Evolutionary conservation across 2,113 vertebrate species (phyloP).

Genomic region (Pluvialis apricaria): DNA sequence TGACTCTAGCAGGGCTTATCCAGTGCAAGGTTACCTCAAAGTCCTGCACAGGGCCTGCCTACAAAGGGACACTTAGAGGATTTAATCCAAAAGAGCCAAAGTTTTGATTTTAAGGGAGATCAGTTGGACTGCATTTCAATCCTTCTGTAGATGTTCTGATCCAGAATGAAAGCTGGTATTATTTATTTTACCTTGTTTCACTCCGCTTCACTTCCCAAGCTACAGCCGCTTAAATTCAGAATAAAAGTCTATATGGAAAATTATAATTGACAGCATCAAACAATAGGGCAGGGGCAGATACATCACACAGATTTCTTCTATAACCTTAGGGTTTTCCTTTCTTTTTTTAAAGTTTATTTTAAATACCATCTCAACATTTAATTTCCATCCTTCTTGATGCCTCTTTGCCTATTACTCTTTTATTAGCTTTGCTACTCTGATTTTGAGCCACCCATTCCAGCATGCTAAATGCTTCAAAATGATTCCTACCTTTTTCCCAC

Average conservation of each 20-base stretch:
- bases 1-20: not conserved
- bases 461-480: constrained; percentile 18
- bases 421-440: constrained; percentile 4
- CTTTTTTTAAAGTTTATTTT: not conserved
- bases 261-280: not conserved
- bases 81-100: not conserved
- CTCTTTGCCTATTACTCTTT: not conserved
- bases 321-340: not conserved
- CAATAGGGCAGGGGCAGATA: not conserved
- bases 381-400: constrained; percentile 16
- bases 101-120: not conserved
- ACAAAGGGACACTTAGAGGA: not conserved
- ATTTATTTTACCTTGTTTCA: not conserved
- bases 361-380: not conserved
- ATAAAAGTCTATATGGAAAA: not conserved
- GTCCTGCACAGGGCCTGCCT: not conserved
- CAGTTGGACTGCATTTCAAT: not conserved
- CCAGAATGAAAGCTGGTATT: not conserved
- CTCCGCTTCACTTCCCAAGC: not conserved
- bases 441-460: not conserved
- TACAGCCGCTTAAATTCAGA: not conserved
- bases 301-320: not conserved
- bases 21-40: no score
- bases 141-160: not conserved
- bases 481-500: constrained; percentile 12